These are phyloP conservation scores for Heliopora coerulea DNA, from an alignment of 92 coral and sea anemone species.

Conservation along the genomic window DNA sequence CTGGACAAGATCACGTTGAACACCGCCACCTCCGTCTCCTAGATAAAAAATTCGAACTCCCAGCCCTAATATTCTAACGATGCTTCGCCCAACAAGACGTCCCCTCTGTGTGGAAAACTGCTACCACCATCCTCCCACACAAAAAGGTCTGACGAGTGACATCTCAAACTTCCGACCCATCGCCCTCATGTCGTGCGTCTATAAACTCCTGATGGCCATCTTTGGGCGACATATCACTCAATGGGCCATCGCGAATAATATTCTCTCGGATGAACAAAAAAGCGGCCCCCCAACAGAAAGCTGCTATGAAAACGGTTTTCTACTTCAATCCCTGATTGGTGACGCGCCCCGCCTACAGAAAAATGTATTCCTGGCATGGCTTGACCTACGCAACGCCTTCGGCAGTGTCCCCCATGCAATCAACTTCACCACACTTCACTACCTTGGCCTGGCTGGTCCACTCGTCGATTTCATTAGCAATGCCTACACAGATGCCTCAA, in stretches of 20 bases:
- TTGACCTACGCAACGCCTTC: slow-evolving; percentile 22
- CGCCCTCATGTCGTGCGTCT: background rate
- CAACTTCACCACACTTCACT: background rate
- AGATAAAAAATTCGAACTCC: no score
- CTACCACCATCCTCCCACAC: background rate
- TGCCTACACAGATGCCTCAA: slow-evolving; percentile 1
- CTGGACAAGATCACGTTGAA: no score
- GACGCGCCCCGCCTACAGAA: slow-evolving; percentile 8
- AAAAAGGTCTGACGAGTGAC: slow-evolving; percentile 7
- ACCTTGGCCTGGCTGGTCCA: background rate
- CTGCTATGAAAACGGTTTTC: slow-evolving; percentile 16
- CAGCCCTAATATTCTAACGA: no score
- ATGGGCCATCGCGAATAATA: slow-evolving; percentile 11
- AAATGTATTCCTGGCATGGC: slow-evolving; percentile 11
- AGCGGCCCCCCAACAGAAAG: slow-evolving; percentile 17
- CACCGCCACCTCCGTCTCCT: no score
- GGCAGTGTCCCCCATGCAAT: slow-evolving; percentile 22
- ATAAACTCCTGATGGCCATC: background rate
- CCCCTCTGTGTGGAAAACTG: no score
- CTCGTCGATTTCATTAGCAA: background rate
- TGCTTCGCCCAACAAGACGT: no score
- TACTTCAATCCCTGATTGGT: slow-evolving; percentile 8
- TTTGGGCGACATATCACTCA: background rate
- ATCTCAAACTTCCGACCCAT: slow-evolving; percentile 8
- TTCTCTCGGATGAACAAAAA: slow-evolving; percentile 10